These are phyloP conservation scores for Danionella cerebrum DNA, from an alignment of 2,113 vertebrate species.

Conservation along the genomic window DNA sequence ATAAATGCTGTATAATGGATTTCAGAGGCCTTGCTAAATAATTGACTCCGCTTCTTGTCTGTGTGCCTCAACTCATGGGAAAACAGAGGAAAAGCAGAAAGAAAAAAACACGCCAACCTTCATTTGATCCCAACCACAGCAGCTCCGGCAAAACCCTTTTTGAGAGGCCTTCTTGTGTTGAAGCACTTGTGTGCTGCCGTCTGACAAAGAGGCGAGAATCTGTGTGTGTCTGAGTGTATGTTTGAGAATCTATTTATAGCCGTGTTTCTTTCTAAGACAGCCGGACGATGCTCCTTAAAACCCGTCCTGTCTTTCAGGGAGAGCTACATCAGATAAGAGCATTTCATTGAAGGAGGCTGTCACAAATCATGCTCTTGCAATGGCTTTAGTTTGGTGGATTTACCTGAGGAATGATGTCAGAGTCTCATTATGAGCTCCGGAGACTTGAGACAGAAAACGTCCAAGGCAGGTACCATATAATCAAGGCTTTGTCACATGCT, in stretches of 20 bases:
- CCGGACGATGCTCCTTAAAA: constrained; percentile 4
- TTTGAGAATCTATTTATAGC: constrained; percentile 5
- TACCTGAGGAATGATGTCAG: background rate
- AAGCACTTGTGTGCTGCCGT: constrained; percentile 13
- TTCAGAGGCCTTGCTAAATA: constrained; percentile 59
- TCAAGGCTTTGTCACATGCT: background rate
- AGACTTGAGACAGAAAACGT: background rate
- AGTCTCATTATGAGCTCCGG: background rate
- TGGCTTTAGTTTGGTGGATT: background rate
- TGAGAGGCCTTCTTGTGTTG: background rate
- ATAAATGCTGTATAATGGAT: constrained; percentile 66
- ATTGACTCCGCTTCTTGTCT: constrained; percentile 61
- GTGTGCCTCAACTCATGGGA: constrained; percentile 22
- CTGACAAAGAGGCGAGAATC: constrained; percentile 1
- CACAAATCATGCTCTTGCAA: background rate
- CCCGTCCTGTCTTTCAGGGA: constrained; percentile 38
- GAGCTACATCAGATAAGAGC: constrained; percentile 33
- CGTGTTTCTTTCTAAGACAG: background rate
- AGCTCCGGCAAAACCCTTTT: constrained; percentile 7
- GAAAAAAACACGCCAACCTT: background rate
- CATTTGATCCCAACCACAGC: constrained; percentile 35
- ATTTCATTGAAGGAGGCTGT: background rate
- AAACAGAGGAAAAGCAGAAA: background rate
- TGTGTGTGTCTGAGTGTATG: background rate
- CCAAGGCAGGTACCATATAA: background rate